Percentiles rank a stretch among this genome's conserved stretches.
Evolutionary conservation across 2,888 invertebrate species (phyloP).

Genomic region (Metopia argyrocephala): DNA sequence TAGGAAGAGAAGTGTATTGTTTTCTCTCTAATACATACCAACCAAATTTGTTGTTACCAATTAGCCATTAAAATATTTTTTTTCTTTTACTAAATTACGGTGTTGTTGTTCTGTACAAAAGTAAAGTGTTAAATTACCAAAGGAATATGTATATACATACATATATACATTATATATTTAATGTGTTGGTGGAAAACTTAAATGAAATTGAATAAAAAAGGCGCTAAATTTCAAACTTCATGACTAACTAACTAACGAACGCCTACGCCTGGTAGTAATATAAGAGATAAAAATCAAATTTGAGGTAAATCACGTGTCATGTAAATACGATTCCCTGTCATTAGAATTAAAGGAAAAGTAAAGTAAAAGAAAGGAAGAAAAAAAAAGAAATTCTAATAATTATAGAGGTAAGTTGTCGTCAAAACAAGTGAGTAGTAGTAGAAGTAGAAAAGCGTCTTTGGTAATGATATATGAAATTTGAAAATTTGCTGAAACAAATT

Average conservation of each 20-base stretch:
- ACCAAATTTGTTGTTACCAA: no score
- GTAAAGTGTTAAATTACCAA: conserved; percentile 34
- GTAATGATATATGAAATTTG: neutral
- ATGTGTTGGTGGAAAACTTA: no score
- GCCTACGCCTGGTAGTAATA: neutral
- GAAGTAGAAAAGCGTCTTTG: no score
- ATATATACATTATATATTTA: no score
- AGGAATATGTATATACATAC: neutral
- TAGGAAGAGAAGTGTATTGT: no score
- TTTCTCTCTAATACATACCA: no score
- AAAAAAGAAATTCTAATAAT: neutral
- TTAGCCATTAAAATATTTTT: no score
- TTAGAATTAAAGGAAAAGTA: conserved; percentile 42
- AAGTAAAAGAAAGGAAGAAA: conserved; percentile 11
- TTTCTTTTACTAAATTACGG: conserved; percentile 4
- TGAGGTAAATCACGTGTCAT: conserved; percentile 62
- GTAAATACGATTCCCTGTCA: conserved; percentile 59
- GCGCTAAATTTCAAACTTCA: conserved; percentile 11
- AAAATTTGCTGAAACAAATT: conserved; percentile 17
- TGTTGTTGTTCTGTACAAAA: no score
- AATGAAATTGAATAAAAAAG: conserved; percentile 25
- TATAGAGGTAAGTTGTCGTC: neutral
- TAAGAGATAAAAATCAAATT: conserved; percentile 4
- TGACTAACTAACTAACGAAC: no score
- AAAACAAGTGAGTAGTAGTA: neutral